phyloP scores from a whole-genome alignment of 2,113 vertebrate genomes.

The Ammodytes marinus region DNA sequence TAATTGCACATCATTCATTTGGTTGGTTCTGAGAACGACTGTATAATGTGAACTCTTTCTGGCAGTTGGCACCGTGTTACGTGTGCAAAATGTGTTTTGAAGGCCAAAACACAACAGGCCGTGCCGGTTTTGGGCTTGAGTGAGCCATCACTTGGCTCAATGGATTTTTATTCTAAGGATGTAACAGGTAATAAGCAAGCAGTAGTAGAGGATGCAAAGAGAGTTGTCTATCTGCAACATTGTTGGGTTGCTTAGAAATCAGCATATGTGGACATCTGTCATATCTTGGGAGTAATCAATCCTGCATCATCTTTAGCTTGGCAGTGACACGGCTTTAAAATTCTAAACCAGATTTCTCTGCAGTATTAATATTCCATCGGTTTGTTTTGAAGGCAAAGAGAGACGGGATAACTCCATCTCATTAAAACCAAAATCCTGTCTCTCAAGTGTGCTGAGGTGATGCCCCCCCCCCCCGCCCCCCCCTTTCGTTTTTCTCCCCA shows the following conservation, averaged over 20 bases:
- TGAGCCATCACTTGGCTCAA: conserved; percentile 27
- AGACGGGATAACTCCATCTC: conserved; percentile 42
- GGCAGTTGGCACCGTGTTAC: conserved; percentile 28
- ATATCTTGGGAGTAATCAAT: conserved; percentile 11
- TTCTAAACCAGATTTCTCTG: conserved; percentile 38
- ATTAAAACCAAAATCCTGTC: conserved; percentile 72
- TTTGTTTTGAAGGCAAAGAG: conserved; percentile 46
- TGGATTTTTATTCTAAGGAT: conserved; percentile 7
- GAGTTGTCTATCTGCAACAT: background rate
- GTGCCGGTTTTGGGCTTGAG: background rate
- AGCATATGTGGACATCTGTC: conserved; percentile 4
- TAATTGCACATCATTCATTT: conserved; percentile 77
- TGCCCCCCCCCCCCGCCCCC: background rate
- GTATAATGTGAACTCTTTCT: conserved; percentile 31
- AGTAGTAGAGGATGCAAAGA: background rate
- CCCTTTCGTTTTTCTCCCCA: conserved; percentile 57
- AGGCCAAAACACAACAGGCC: background rate
- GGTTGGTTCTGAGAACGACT: conserved; percentile 55
- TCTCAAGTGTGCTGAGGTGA: conserved; percentile 39
- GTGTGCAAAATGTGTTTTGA: conserved; percentile 25
- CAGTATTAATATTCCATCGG: conserved; percentile 48
- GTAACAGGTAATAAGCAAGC: background rate
- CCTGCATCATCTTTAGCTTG: conserved; percentile 17
- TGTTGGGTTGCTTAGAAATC: background rate
- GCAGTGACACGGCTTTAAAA: conserved; percentile 1